Base-by-base conservation (phyloP, 64 coral and sea anemone genomes). In the Actinia equina region DNA sequence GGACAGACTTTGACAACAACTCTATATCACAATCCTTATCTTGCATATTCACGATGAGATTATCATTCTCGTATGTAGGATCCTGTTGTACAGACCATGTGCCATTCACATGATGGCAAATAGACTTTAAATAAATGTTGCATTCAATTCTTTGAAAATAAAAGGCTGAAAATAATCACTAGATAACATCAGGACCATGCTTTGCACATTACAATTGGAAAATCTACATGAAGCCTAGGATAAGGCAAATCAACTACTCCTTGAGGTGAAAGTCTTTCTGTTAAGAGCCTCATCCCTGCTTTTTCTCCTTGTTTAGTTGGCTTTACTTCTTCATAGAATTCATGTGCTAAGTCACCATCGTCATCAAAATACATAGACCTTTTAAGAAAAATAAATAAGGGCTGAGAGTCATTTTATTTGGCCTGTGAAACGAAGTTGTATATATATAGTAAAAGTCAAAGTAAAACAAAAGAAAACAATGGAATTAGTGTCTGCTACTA, bases 351-450 rank as follows among this genome's bases (percentile, higher is more conserved):
- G 80, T 99, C 97, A 51, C 97, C 97, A 89, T 99, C 97, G 82
- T 99, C 97, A 95, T 99, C 91, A 89, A 99, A 95, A 37, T 93
- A 99, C 97, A 95, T 95, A 44, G 97, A 99, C 54, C 97, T 99
- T 57, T 1, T 49, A 61, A 41, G 41, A 80, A 69, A 86, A 80
- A 80, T 81, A 74, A 74, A 37, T 41, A 12, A 74, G 10, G n/a
- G 41, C 15, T 3, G 69, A 37, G 30, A 37, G 30, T 37, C 30
- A 37, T 37, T 37, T 37, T 37, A 37, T 37, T 37, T 37, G 30
- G 30, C 7, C 11, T 8, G 6, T 57, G 2, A 57, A 54, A 54
- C 52, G 0, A 37, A 37, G 30, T 37, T 37, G 30, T 37, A 37
- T 37, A 37, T 37, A 37, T 0, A 37, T 37, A 37, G 30, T 37